Base-by-base conservation (phyloP, 2,888 invertebrate species). In the Venusia cambrica region DNA sequence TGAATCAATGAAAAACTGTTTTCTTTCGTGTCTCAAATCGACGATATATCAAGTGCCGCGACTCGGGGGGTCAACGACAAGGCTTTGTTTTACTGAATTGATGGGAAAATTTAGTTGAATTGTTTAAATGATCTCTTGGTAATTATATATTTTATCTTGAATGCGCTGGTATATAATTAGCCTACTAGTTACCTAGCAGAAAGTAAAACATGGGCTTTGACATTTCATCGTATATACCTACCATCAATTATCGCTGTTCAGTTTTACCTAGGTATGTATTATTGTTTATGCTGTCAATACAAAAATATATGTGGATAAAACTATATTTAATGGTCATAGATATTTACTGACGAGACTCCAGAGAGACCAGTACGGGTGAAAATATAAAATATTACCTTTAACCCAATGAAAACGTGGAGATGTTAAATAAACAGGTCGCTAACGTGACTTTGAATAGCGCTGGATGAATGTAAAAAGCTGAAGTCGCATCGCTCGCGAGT, bases 1-100 rank as follows among this genome's bases (percentile, higher is more conserved):
- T 74, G 83, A 83, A 83, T 84, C 85, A 83, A 84, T 85, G 85
- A 85, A 84, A 85, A 84, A 85, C 76, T 80, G 84, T 81, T 85
- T 79, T 75, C 73, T 69, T 74, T 61, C 85, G 81, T 83, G 85
- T 65, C 67, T 69, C 73, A 70, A 72, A 70, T 68, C 62, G 63
- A 54, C 59, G 61, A 81, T 80, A 76, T 83, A 73, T 81, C 74
- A 74, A 64, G 67, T 58, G 59, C 50, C 56, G 57, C 35, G 42
- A 32, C 53, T 52, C 45, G 37, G 30, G 28, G 40, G 36, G 48
- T 52, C 42, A 30, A 28, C 54, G 48, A 50, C 51, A 46, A 48
- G 42, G 53, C 49, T 48, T 21, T 11, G 13, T 28, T 24, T 20
- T 30, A 30, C 12, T 5, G 30, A 27, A 22, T 10, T 4, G 9